Evolutionary conservation across 2,797 vertebrate genomes (phyloP), one percentile per base, ranked within the genome.

Genomic region (Sandelia bainsii): DNA sequence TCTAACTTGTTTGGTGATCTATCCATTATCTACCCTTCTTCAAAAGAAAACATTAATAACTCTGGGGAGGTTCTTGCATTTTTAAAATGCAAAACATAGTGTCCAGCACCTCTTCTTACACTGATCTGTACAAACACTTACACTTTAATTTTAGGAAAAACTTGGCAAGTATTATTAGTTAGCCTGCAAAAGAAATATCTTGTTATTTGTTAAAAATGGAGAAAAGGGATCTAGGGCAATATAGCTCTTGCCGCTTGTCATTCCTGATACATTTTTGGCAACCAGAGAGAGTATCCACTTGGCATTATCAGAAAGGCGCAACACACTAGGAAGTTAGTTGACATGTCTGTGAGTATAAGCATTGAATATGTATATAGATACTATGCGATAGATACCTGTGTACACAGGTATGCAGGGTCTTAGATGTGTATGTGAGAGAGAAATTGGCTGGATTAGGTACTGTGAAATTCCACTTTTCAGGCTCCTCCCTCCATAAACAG

Each of bases 401-500:
- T 69, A 57, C 58, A 59, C 72, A 72, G 65, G 79, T 74, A 79
- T 79, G 73, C 77, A 27, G 51, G 39, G 14, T 63, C 61, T 80
- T 64, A 61, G 60, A 84, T 83, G 81, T 81, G 72, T 74, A 65
- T 79, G 83, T 76, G 79, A 48, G 71, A 52, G 62, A 80, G 57
- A 69, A 81, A 75, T 60, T 69, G 76, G 81, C 82, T 49, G 73
- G 52, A 81, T 80, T 54, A 51, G 69, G 51, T 83, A 78, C 87
- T 91, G 87, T 88, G 87, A 93, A 93, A 93, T 92, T 90, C 89
- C 85, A 61, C 62, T 77, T 73, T 79, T 32, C 40, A 66, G 69
- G 61, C 72, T 61, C 79, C 82, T 62, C 72, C 83, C 61, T 86
- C 75, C 58, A 60, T 84, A 78, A 87, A 82, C 78, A 80, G 51